Evolutionary conservation across 2,797 vertebrate genomes (phyloP), one percentile per base, ranked within the genome.

Genomic region (Squalus acanthias): DNA sequence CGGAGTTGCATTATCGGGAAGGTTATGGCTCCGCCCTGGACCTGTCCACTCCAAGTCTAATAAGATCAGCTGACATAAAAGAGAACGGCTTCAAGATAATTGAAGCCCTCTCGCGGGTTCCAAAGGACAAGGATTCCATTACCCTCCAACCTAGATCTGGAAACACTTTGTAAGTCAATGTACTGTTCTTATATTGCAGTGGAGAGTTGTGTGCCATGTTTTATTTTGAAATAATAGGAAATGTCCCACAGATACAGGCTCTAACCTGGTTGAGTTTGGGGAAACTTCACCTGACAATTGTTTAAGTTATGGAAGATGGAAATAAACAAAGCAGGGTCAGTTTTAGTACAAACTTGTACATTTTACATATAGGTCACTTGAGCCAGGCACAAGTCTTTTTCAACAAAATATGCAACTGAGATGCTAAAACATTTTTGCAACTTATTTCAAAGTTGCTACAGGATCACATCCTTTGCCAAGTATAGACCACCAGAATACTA

Each of bases 91-190:
- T 76, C 50, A 60, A 76, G 94, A 53, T 50, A 20, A 2, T 15
- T 17, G 94, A 95, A 13, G 50, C 33, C 24, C 46, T 74, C 7
- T 72, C 29, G 12, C 46, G 94, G 33, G 13, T 29, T 53, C 94
- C 94, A 60, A 95, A 95, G 70, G 94, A 95, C 15, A 95, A 76
- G 29, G 94, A 95, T 17, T 76, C 70, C 15, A 33, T 57, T 22
- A 15, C 13, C 76, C 24, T 95, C 29, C 94, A 95, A 53, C 50
- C 94, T 4, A 76, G 70, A 60, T 95, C 94, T 33, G 94, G 94
- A 76, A 95, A 95, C 50, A 95, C 94, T 60, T 95, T 95, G 94
- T 95, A 17, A 95, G 94, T 95, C 50, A 57, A 33, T 2, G 2
- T 39, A 67, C 63, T 93, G 39, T 39, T 6, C 88, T 63, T 69